phyloP scores from a whole-genome alignment of 2,797 vertebrate genomes.

The Ctenosaura bakeri region DNA sequence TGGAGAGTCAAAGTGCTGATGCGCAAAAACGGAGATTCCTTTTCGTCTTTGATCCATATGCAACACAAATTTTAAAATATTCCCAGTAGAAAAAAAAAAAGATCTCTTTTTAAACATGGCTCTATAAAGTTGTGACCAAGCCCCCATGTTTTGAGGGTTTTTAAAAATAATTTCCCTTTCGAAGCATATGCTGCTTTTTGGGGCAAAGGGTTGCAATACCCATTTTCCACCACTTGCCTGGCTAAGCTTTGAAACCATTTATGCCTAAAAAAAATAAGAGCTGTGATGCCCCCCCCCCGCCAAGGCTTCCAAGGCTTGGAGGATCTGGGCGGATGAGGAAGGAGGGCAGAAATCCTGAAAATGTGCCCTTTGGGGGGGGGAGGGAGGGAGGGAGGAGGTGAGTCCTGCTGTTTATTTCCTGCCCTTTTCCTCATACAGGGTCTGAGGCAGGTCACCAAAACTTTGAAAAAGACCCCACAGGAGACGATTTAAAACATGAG shows the following conservation, averaged over 20 bases:
- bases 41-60: no score
- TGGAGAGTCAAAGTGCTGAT: accelerated
- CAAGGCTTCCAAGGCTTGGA: conserved; percentile 32
- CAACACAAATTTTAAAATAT: conserved; percentile 50
- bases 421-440: no score
- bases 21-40: no score
- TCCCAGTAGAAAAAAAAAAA: conserved; percentile 48
- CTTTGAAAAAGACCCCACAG: no score
- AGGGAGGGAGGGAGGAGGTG: no score
- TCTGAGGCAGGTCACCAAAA: no score
- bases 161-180: not conserved
- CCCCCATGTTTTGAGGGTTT: not conserved
- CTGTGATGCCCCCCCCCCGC: not conserved
- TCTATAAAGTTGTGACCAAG: conserved; percentile 45
- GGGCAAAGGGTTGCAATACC: not conserved
- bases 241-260: not conserved
- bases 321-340: not conserved
- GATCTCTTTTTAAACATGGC: conserved; percentile 54
- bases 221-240: not conserved
- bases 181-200: conserved; percentile 21
- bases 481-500: no score
- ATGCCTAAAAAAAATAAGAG: conserved; percentile 7
- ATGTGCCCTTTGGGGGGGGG: no score
- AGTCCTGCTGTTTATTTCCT: no score
- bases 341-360: no score